Base-by-base conservation (phyloP, 2,888 invertebrate species). In the Sinelater perroti region DNA sequence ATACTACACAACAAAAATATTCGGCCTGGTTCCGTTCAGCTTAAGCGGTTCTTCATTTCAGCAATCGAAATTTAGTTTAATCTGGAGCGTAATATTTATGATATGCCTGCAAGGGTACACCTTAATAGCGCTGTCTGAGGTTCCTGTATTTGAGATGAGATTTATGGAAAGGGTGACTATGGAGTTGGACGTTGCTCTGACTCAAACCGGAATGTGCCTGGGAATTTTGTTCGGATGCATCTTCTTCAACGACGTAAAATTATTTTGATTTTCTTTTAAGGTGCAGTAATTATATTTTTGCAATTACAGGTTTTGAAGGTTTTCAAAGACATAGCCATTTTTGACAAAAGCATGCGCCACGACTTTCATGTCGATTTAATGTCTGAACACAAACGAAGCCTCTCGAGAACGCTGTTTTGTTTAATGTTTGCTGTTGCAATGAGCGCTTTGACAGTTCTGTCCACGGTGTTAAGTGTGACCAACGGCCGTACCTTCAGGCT, bases 11-110 rank as follows among this genome's bases (percentile, higher is more conserved):
- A 36, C 36, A 10, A 50, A 50, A 28, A 3, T 50, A 8, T 1
- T 50, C 8, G 50, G 50, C 2, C 28, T 50, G 11, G 18, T 38
- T 4, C 50, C 50, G 3, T 50, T 50, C 14, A 17, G 11, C 8
- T 26, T 50, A 4, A 21, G n/a, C 10, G 28, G 10, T 8, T 4
- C 16, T 1, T 4, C 7, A 17, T 36, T 21, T 16, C 8, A 14
- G 38, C 13, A 28, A n/a, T 50, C 38, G 2, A 50, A 50, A 38
- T 2, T 38, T n/a, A 24, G 24, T 18, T 35, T 50, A 13, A 1
- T 24, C 16, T 30, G 3, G 8, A 30, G 4, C n/a, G 8, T 30
- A 30, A 5, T n/a, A 30, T 3, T 8, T 5, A 3, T 30, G 8
- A 4, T n/a, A 3, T 8, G 3, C 3, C 8, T 30, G 4, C 3